Evolutionary conservation across 2,797 vertebrate genomes (phyloP).

Genomic region (Botia almorhae): DNA sequence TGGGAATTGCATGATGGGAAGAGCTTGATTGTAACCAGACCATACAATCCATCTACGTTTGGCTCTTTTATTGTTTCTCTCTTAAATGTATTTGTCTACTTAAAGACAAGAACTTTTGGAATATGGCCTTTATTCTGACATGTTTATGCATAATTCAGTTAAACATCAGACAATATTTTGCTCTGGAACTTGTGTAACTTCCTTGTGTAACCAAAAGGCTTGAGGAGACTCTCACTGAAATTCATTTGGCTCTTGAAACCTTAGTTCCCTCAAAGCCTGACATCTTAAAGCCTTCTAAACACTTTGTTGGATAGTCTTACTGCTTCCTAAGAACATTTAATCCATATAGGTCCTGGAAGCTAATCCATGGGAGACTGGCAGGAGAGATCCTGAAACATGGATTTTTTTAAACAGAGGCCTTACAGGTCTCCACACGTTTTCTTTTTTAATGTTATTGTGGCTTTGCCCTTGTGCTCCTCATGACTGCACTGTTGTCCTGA

Average conservation of each 20-base stretch:
- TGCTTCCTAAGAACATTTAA: slow-evolving; percentile 56
- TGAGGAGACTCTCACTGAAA: slow-evolving; percentile 50
- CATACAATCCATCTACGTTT: slow-evolving; percentile 55
- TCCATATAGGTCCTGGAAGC: slow-evolving; percentile 48
- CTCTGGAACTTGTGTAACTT: slow-evolving; percentile 42
- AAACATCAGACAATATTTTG: slow-evolving; percentile 77
- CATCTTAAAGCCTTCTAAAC: slow-evolving; percentile 61
- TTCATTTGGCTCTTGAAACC: slow-evolving; percentile 53
- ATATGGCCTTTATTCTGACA: slow-evolving; percentile 74
- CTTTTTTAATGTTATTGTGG: not conserved
- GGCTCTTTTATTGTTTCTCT: slow-evolving; percentile 58
- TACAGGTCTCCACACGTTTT: slow-evolving; percentile 52
- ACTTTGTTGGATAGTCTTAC: slow-evolving; percentile 62
- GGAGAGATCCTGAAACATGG: slow-evolving; percentile 44
- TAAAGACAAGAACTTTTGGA: slow-evolving; percentile 67
- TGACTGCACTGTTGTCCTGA: slow-evolving; percentile 32
- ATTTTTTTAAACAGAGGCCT: slow-evolving; percentile 44
- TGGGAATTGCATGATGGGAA: slow-evolving; percentile 73
- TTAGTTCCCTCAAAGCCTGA: slow-evolving; percentile 51
- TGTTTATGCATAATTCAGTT: not conserved
- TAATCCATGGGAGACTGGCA: slow-evolving; percentile 64
- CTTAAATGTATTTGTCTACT: slow-evolving; percentile 30
- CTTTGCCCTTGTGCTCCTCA: slow-evolving; percentile 25
- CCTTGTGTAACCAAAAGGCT: slow-evolving; percentile 8
- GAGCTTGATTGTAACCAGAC: slow-evolving; percentile 88